Conservation (phyloP, 2,797 vertebrate species). For the Hydrocynus forskahlii region DNA sequence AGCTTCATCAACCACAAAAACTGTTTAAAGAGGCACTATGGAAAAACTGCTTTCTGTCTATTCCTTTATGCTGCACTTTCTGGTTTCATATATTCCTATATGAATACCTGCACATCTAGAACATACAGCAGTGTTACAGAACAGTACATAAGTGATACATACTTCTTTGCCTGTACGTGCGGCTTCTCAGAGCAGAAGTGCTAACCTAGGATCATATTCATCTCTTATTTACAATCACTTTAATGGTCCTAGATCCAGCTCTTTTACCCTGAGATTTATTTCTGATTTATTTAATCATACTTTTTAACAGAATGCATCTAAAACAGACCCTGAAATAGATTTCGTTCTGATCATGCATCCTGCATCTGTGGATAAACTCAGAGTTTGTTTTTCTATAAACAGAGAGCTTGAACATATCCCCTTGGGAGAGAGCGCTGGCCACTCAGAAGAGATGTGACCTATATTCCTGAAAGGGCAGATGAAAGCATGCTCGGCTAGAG, state of each 20-base stretch:
- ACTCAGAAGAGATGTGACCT: conserved; percentile 51
- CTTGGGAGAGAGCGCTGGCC: conserved; percentile 34
- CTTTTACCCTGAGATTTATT: too few species aligned
- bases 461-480: conserved; percentile 47
- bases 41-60: neutral
- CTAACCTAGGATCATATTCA: too few species aligned
- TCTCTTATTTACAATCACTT: too few species aligned
- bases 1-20: neutral
- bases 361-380: conserved; percentile 18
- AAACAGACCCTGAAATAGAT: neutral
- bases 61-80: neutral
- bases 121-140: neutral
- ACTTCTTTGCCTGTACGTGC: neutral
- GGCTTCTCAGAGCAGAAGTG: too few species aligned
- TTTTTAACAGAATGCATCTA: too few species aligned
- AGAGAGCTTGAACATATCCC: conserved; percentile 6
- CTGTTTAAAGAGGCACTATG: neutral
- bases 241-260: too few species aligned
- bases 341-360: neutral
- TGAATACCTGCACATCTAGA: neutral
- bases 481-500: conserved; percentile 30
- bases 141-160: neutral
- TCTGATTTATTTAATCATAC: too few species aligned
- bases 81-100: neutral
- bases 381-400: conserved; percentile 42